Base-by-base conservation (phyloP, 2,888 invertebrate species). In the Campopleginae sp. region DNA sequence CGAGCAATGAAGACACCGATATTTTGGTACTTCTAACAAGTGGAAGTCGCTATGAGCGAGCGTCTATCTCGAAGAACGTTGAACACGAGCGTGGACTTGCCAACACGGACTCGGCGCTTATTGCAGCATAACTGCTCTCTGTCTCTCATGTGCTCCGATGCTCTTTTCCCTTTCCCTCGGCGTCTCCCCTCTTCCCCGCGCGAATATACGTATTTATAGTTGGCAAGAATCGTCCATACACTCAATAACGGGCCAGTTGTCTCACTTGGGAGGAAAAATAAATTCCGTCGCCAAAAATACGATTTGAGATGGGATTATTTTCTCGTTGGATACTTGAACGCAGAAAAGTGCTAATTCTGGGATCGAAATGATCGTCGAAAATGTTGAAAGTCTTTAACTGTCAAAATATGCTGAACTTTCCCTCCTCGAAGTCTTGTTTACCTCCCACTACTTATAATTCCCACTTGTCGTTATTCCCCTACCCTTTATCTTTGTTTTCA, bases 121-220 rank as follows among this genome's bases (percentile, higher is more conserved):
- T 82, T 86, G 81, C 84, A 63, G 66, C 66, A 51, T 48, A 46
- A 65, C 82, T 12, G 58, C 58, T 58, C 54, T 33, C 38, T 19
- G 79, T 61, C 70, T 74, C 76, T 78, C 75, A 70, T 72, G 58
- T 51, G 76, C 76, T n/a, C 5, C 70, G 79, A 68, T 79, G 70
- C 79, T 82, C 81, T 74, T 76, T 81, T 82, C 79, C 84, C 81
- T 82, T 77, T 79, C 76, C 79, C 79, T 76, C 70, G 5, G 79
- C 42, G 63, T 51, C 48, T 51, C 31, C 48, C 48, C 17, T 12
- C 63, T n/a, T 8, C n/a, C 31, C 17, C 48, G n/a, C 31, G 31
- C 38, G 38, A 72, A 31, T 8, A 33, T 51, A 54, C n/a, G 31
- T 80, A 80, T 80, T 80, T 80, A 80, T 80, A 80, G 80, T 65